These are phyloP conservation scores for Platyscapa corneri DNA, from an alignment of 1,140 invertebrate species.

Conservation along the genomic window DNA sequence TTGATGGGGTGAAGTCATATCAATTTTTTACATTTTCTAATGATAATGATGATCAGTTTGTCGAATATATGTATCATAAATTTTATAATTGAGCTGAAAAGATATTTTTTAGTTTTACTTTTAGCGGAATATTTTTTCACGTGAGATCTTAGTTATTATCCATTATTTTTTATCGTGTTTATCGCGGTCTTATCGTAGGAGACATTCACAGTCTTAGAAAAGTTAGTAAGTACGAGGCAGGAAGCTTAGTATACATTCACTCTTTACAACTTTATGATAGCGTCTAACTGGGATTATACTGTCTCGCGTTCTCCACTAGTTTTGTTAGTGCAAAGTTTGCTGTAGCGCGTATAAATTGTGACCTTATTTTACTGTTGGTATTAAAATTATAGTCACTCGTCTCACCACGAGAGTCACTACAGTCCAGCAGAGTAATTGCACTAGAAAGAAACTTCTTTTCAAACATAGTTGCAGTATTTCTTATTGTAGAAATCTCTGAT, in stretches of 20 bases:
- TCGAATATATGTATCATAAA: no score
- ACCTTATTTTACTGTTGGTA: slow-evolving; percentile 46
- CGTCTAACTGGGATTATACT: slow-evolving; percentile 16
- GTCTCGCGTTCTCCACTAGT: not conserved
- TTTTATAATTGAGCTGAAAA: no score
- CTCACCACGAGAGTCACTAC: not conserved
- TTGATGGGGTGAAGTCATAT: no score
- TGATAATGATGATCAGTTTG: no score
- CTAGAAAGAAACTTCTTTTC: not conserved
- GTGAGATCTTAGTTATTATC: no score
- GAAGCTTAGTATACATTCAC: not conserved
- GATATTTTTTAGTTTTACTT: not conserved
- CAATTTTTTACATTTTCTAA: no score
- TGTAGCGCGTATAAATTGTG: slow-evolving; percentile 4
- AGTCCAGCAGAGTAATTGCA: slow-evolving; percentile 6
- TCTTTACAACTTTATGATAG: slow-evolving; percentile 27
- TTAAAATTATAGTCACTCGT: slow-evolving; percentile 41
- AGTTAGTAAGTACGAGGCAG: not conserved
- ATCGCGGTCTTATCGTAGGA: not conserved
- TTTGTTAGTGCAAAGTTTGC: not conserved
- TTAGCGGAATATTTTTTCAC: not conserved
- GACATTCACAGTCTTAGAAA: not conserved
- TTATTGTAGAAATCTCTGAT: not conserved
- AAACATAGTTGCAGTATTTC: not conserved
- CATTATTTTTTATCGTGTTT: not conserved